These are phyloP conservation scores for Pongo pygmaeus DNA, from an alignment of 2,113 vertebrate species.

Conservation along the genomic window DNA sequence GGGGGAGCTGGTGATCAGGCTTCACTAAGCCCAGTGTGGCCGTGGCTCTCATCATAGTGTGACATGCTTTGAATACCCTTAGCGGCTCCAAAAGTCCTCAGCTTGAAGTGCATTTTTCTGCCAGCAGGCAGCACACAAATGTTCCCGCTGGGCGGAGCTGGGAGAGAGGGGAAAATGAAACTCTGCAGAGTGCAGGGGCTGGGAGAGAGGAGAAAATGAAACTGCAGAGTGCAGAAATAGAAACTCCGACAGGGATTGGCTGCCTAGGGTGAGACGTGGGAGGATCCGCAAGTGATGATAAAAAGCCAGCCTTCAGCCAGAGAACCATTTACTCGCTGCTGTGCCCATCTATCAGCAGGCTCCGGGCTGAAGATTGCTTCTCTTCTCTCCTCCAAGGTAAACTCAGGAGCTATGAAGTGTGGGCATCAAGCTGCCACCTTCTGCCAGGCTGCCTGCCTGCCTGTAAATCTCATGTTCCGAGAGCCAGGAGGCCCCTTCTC, in stretches of 20 bases:
- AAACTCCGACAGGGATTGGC: slow-evolving; percentile 59
- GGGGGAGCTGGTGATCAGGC: not conserved
- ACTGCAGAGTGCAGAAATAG: slow-evolving; percentile 11
- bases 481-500: not conserved
- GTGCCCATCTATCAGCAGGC: slow-evolving; percentile 8
- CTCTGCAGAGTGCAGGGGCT: not conserved
- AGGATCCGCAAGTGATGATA: slow-evolving; percentile 17
- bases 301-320: slow-evolving; percentile 40
- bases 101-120: slow-evolving; percentile 29
- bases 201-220: not conserved
- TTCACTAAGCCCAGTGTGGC: not conserved
- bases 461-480: not conserved
- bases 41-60: not conserved
- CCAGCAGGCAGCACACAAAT: slow-evolving; percentile 14
- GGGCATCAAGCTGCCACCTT: not conserved
- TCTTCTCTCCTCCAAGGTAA: slow-evolving; percentile 60
- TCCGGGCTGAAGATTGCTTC: not conserved
- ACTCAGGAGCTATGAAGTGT: not conserved
- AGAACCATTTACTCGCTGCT: not conserved
- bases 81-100: not conserved
- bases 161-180: not conserved
- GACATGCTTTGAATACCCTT: slow-evolving; percentile 43
- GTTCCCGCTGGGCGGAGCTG: not conserved
- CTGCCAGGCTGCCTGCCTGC: not conserved
- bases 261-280: slow-evolving; percentile 8